phyloP scores from a whole-genome alignment of 2,113 vertebrate genomes.

The Redunca redunca region DNA sequence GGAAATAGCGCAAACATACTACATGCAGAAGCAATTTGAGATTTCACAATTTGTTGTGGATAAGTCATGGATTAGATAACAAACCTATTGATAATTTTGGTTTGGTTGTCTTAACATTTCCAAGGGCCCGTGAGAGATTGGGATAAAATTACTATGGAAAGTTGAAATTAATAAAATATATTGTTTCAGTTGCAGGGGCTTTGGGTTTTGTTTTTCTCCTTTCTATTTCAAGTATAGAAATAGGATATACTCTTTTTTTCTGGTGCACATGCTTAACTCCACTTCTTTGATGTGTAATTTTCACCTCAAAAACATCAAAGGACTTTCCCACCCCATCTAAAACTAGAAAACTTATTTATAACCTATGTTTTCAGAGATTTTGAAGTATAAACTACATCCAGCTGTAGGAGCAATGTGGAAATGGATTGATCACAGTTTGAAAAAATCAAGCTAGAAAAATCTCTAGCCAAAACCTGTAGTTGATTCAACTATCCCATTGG shows the following conservation, averaged over 20 bases:
- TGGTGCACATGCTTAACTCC: neutral
- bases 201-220: neutral
- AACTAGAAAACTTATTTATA: constrained; percentile 20
- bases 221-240: neutral
- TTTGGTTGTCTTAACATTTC: constrained; percentile 2
- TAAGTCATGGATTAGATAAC: neutral
- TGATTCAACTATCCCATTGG: neutral
- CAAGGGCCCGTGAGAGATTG: neutral
- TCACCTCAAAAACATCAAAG: constrained; percentile 36
- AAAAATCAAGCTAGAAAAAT: constrained; percentile 1
- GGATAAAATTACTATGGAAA: constrained; percentile 27
- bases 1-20: neutral
- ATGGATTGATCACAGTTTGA: constrained; percentile 32
- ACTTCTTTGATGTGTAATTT: constrained; percentile 40
- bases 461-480: neutral
- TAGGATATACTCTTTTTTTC: neutral
- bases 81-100: constrained; percentile 16
- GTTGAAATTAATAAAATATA: neutral
- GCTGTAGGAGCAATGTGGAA: neutral
- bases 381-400: constrained; percentile 8
- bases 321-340: neutral
- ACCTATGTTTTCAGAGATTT: constrained; percentile 17
- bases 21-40: neutral
- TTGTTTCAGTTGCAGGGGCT: neutral
- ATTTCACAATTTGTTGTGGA: neutral